A percentile compares a stretch with the other conserved stretches of the same genome.
phyloP scores from a whole-genome alignment of 2,888 invertebrate genomes.

The Rugalucina vietnamica region DNA sequence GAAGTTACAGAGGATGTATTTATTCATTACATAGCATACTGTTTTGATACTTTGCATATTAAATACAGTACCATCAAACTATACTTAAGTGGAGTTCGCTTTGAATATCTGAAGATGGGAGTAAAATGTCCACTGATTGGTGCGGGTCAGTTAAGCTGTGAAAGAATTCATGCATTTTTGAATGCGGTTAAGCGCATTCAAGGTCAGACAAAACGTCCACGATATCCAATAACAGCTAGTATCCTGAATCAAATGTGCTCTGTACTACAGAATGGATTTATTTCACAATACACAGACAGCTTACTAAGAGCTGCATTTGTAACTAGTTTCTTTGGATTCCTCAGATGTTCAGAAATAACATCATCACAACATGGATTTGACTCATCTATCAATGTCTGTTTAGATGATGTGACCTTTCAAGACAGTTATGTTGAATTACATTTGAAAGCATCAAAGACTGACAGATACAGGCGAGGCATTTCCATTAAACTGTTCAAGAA shows the following conservation, averaged over 20 bases:
- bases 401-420: background rate
- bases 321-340: background rate
- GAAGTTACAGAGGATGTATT: background rate
- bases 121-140: background rate
- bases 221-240: background rate
- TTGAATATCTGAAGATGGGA: background rate
- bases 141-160: background rate
- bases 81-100: background rate
- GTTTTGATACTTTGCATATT: background rate
- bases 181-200: too few species aligned
- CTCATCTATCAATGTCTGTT: background rate
- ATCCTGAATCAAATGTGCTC: background rate
- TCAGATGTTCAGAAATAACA: background rate
- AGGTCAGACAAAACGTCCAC: background rate
- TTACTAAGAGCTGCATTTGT: background rate
- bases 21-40: background rate
- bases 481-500: background rate
- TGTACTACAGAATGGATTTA: background rate
- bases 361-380: background rate
- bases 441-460: background rate
- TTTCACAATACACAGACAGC: background rate
- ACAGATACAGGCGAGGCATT: background rate
- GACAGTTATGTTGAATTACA: background rate
- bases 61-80: background rate
- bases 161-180: background rate